phyloP scores from a whole-genome alignment of 2,888 invertebrate genomes.

The Tillus elongatus region DNA sequence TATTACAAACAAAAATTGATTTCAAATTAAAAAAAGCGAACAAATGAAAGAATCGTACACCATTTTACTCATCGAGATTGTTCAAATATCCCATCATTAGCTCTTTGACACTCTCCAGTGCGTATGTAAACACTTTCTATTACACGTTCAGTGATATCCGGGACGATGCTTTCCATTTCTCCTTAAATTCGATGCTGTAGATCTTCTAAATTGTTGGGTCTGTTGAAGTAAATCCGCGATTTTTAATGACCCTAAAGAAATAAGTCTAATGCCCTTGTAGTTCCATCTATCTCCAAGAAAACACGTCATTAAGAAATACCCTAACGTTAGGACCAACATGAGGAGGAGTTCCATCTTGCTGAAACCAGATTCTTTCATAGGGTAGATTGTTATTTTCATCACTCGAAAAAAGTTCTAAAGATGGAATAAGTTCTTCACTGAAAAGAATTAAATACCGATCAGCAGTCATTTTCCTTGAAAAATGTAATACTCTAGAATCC shows the following conservation, averaged over 20 bases:
- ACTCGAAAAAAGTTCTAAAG: too few species aligned
- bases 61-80: background rate
- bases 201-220: conserved; percentile 2
- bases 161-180: conserved; percentile 1
- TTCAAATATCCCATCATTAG: background rate
- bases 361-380: too few species aligned
- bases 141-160: background rate
- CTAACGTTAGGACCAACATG: conserved; percentile 2
- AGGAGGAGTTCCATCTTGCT: too few species aligned
- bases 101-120: conserved; percentile 1
- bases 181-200: conserved; percentile 1
- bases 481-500: too few species aligned
- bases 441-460: too few species aligned
- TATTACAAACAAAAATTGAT: too few species aligned
- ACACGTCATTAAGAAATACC: background rate
- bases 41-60: background rate
- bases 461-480: too few species aligned
- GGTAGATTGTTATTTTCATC: too few species aligned
- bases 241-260: background rate
- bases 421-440: too few species aligned
- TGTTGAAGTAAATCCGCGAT: background rate
- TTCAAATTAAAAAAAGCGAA: too few species aligned
- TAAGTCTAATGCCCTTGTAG: background rate
- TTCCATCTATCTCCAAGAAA: background rate
- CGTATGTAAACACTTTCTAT: background rate